Evolutionary conservation across 2,888 invertebrate species (phyloP).

Genomic region (Dendrolimus pini): DNA sequence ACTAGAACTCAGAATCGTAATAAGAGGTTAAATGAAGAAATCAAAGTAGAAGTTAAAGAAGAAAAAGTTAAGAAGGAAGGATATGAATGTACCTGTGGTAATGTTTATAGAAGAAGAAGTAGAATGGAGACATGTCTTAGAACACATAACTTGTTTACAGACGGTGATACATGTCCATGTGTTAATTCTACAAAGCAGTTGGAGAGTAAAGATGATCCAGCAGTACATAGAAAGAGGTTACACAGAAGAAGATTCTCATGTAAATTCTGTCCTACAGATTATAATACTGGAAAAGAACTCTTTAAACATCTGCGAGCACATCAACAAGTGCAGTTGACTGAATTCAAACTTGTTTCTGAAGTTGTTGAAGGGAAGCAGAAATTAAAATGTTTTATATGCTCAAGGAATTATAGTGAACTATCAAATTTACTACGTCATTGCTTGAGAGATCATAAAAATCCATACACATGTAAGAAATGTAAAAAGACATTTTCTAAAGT

Average conservation of each 20-base stretch:
- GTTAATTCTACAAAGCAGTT: conserved; percentile 50
- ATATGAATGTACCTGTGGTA: conserved; percentile 59
- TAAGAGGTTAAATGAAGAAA: conserved; percentile 20
- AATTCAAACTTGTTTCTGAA: conserved; percentile 64
- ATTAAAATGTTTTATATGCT: conserved; percentile 58
- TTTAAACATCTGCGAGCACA: conserved; percentile 63
- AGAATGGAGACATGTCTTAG: conserved; percentile 60
- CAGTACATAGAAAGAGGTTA: conserved; percentile 45
- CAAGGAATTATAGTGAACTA: conserved; percentile 44
- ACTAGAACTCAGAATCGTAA: conserved; percentile 36
- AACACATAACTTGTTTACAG: conserved; percentile 43
- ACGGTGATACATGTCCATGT: conserved; percentile 37
- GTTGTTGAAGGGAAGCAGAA: conserved; percentile 58
- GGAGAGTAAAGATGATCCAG: conserved; percentile 47
- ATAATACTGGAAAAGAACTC: conserved; percentile 54
- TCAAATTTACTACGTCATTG: conserved; percentile 58
- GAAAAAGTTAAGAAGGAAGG: conserved; percentile 33
- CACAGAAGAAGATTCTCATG: conserved; percentile 61
- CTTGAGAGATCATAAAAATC: conserved; percentile 59
- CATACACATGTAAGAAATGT: conserved; percentile 54
- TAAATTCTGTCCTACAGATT: conserved; percentile 69
- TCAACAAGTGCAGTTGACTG: conserved; percentile 64
- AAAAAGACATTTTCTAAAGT: conserved; percentile 51
- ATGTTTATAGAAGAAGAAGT: conserved; percentile 47
- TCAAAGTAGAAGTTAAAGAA: conserved; percentile 13